phyloP scores from a whole-genome alignment of 2,888 invertebrate species.

The Trissoscelio sp. region DNA sequence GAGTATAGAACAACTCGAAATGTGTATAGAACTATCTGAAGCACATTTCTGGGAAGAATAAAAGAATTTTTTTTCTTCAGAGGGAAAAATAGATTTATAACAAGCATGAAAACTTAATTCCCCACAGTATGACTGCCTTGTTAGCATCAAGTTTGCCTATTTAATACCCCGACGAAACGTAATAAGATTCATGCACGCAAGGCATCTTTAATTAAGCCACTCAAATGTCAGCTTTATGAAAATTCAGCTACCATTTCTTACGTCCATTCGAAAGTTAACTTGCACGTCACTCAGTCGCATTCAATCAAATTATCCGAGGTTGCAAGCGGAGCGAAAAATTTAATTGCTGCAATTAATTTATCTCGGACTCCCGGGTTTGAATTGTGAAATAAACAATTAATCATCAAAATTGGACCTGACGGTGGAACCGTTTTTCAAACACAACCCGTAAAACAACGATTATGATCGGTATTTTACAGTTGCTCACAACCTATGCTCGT shows the following conservation, averaged over 20 bases:
- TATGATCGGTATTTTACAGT: slow-evolving; percentile 35
- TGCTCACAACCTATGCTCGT: background rate
- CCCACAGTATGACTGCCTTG: background rate
- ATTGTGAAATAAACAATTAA: slow-evolving; percentile 44
- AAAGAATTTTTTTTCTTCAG: too few relatives aligned
- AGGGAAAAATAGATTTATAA: background rate
- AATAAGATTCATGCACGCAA: slow-evolving; percentile 20
- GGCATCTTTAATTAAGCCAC: slow-evolving; percentile 8
- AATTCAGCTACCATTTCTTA: slow-evolving; percentile 8
- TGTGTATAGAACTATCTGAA: too few relatives aligned
- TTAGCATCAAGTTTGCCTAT: slow-evolving; percentile 8
- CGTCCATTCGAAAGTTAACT: slow-evolving; percentile 12
- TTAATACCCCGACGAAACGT: slow-evolving; percentile 15
- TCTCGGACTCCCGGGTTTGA: background rate
- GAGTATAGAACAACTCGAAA: too few relatives aligned
- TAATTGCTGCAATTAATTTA: slow-evolving; percentile 40
- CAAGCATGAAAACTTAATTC: background rate
- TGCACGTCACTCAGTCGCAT: slow-evolving; percentile 2
- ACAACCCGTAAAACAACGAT: slow-evolving; percentile 24
- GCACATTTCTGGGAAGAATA: too few relatives aligned
- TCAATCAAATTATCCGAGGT: slow-evolving; percentile 42
- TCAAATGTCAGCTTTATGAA: slow-evolving; percentile 17
- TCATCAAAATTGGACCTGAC: slow-evolving; percentile 30
- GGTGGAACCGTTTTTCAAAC: slow-evolving; percentile 35
- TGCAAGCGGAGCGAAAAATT: slow-evolving; percentile 40